Base-by-base conservation (phyloP, 2,888 invertebrate genomes). In the Megamerina dolium region DNA sequence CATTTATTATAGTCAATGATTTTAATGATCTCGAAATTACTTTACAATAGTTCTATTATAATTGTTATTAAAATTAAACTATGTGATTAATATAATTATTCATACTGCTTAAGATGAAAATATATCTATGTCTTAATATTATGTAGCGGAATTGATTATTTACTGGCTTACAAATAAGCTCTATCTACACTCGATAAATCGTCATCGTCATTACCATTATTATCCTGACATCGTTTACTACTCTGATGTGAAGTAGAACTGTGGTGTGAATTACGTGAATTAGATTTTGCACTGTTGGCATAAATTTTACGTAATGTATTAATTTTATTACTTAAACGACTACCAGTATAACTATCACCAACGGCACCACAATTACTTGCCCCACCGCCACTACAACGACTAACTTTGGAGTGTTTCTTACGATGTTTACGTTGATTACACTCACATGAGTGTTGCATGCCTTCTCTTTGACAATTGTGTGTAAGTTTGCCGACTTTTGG, bases 1-100 rank as follows among this genome's bases (percentile, higher is more conserved):
- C 70, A 18, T 85, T 76, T 66, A 69, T 75, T 10, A 74, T 80
- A 23, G 71, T 85, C 31, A 73, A 77, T 52, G 77, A 79, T 47
- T 79, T 88, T 60, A 72, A 76, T 41, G 39, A 45, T 35, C 30
- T 55, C 21, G 45, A 44, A 38, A 18, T 52, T 14, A 45, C 31
- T 13, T 10, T 10, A 23, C 10, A 23, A 23, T 8, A 23, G 23
- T n/a, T n/a, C n/a, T n/a, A n/a, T n/a, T n/a, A n/a, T n/a, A n/a
- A n/a, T n/a, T n/a, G n/a, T n/a, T n/a, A n/a, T 31, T 35, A 5
- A 45, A 49, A 46, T 21, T 41, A 41, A 21, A 19, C 26, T 37
- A 26, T 33, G 32, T 26, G 35, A 18, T 27, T 23, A 14, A n/a
- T n/a, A n/a, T n/a, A n/a, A n/a, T n/a, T n/a, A n/a, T n/a, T n/a